These are phyloP conservation scores for Mallotus villosus DNA, from an alignment of 2,797 vertebrate genomes.

Conservation along the genomic window DNA sequence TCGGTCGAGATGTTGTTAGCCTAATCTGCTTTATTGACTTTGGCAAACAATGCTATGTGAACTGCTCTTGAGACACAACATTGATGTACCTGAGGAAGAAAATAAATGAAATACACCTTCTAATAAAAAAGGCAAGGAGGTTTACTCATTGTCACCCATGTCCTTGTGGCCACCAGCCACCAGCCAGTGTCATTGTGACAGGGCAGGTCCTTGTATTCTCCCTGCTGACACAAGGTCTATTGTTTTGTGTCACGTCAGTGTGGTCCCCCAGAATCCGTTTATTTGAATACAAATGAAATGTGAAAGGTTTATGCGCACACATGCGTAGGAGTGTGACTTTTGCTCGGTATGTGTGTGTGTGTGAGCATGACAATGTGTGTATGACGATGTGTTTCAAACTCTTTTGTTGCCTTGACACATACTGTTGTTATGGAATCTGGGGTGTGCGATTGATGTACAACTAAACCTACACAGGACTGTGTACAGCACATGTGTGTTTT, in stretches of 20 bases:
- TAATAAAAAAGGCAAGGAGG: not conserved
- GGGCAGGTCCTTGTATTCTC: conserved; percentile 25
- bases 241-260: conserved; percentile 24
- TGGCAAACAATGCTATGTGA: not conserved
- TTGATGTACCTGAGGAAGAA: not conserved
- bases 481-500: conserved; percentile 8
- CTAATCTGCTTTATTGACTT: not conserved
- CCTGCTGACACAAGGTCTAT: conserved; percentile 34
- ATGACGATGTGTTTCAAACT: not conserved
- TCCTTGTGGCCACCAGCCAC: conserved; percentile 12
- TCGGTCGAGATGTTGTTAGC: not conserved
- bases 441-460: not conserved
- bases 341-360: not conserved
- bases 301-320: not conserved
- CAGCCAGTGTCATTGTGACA: conserved; percentile 26
- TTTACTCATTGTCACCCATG: not conserved
- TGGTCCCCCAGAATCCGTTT: conserved; percentile 12
- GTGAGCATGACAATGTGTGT: not conserved
- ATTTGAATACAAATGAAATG: conserved; percentile 21
- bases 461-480: not conserved
- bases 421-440: not conserved
- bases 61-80: not conserved
- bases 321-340: conserved; percentile 15
- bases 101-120: not conserved
- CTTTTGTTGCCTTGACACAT: not conserved